A percentile compares a stretch with the other conserved stretches of the same genome.
These are phyloP conservation scores for Sander lucioperca DNA, from an alignment of 2,113 vertebrate species.

Conservation along the genomic window DNA sequence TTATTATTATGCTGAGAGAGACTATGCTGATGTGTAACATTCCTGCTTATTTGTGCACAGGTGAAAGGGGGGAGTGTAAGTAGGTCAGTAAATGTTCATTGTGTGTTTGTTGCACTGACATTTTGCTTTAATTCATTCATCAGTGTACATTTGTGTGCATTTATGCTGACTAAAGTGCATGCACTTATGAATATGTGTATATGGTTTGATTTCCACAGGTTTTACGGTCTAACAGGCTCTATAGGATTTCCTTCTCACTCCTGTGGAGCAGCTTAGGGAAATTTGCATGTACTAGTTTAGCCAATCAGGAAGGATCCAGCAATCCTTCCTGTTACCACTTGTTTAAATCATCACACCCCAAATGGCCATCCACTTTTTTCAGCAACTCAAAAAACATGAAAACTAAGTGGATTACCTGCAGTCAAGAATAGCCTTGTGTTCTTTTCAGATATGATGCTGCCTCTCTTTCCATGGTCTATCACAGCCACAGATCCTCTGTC, in stretches of 20 bases:
- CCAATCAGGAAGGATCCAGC: slow-evolving; percentile 9
- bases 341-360: slow-evolving; percentile 30
- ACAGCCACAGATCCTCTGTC: slow-evolving; percentile 36
- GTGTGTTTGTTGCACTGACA: neutral
- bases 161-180: neutral
- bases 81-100: neutral
- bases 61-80: neutral
- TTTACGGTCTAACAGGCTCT: neutral
- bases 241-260: slow-evolving; percentile 2
- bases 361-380: neutral
- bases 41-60: slow-evolving; percentile 4
- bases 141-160: slow-evolving; percentile 5
- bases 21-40: slow-evolving; percentile 7
- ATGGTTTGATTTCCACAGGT: neutral
- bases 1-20: neutral
- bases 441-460: slow-evolving; percentile 31
- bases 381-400: neutral
- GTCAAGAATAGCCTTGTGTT: slow-evolving; percentile 45
- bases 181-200: neutral
- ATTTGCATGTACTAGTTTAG: slow-evolving; percentile 20
- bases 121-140: slow-evolving; percentile 4
- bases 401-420: slow-evolving; percentile 38
- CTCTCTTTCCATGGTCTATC: slow-evolving; percentile 42
- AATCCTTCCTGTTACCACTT: slow-evolving; percentile 4
- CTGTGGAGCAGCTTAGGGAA: slow-evolving; percentile 23